phyloP scores from a whole-genome alignment of 2,888 invertebrate genomes.

The Phaedon cochleariae region DNA sequence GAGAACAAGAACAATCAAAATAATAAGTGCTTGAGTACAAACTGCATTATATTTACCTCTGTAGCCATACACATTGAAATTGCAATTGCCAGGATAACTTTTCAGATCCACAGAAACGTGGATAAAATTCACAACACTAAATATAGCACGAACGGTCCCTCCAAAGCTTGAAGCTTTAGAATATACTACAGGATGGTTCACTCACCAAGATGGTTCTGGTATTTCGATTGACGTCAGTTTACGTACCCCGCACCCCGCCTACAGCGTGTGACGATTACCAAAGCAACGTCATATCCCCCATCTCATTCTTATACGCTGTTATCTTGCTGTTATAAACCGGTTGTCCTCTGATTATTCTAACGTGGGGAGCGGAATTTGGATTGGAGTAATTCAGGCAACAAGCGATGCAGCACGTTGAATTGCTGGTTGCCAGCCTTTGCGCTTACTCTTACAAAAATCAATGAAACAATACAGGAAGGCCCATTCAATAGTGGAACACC shows the following conservation, averaged over 20 bases:
- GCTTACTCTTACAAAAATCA: too few species aligned
- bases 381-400: neutral
- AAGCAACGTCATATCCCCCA: slow-evolving; percentile 25
- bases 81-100: slow-evolving; percentile 47
- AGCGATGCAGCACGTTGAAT: neutral
- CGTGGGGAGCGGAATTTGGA: neutral
- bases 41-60: slow-evolving; percentile 44
- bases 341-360: neutral
- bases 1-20: neutral
- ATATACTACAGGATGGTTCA: slow-evolving; percentile 46
- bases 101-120: slow-evolving; percentile 50
- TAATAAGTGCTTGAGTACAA: slow-evolving; percentile 3
- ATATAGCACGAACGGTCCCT: slow-evolving; percentile 41
- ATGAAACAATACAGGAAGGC: too few species aligned
- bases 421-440: neutral
- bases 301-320: slow-evolving; percentile 8
- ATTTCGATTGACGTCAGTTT: slow-evolving; percentile 50
- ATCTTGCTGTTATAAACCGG: neutral
- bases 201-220: slow-evolving; percentile 51
- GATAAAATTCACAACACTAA: slow-evolving; percentile 43
- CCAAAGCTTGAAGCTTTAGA: slow-evolving; percentile 46
- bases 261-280: slow-evolving; percentile 30
- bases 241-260: slow-evolving; percentile 34
- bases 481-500: too few species aligned
- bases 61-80: slow-evolving; percentile 58